Conservation (phyloP, 2,888 invertebrate genomes). For the Meteorus cinctellus region DNA sequence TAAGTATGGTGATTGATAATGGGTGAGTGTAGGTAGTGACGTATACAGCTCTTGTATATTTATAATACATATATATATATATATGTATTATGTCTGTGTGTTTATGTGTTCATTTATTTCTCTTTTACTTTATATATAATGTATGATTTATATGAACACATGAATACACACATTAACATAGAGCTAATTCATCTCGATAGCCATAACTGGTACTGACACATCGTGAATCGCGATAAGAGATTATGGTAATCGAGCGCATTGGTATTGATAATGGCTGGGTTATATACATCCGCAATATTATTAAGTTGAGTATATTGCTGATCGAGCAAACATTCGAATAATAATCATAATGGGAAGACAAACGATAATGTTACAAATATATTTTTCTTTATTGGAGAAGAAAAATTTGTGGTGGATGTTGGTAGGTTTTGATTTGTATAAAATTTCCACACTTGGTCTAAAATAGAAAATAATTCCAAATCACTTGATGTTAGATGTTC, state of each 20-base stretch:
- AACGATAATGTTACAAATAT: too few relatives aligned
- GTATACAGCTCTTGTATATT: neutral
- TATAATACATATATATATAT: neutral
- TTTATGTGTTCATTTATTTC: neutral
- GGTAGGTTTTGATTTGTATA: too few relatives aligned
- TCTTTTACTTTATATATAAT: conserved; percentile 1
- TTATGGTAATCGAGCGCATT: conserved; percentile 19
- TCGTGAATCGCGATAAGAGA: conserved; percentile 24
- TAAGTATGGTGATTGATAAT: neutral
- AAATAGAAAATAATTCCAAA: too few relatives aligned
- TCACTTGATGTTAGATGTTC: too few relatives aligned
- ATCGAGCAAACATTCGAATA: neutral
- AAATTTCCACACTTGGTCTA: too few relatives aligned
- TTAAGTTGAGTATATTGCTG: neutral
- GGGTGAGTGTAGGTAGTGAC: neutral
- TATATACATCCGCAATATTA: conserved; percentile 16
- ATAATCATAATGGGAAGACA: too few relatives aligned
- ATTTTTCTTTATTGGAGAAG: neutral
- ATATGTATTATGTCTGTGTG: neutral
- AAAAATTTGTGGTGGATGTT: neutral
- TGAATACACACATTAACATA: neutral
- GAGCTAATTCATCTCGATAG: conserved; percentile 19
- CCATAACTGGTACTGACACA: conserved; percentile 18
- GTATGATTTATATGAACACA: neutral
- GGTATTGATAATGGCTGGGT: conserved; percentile 20